These are phyloP conservation scores for Setophaga kirtlandii DNA, from an alignment of 2,113 vertebrate genomes.

Conservation along the genomic window DNA sequence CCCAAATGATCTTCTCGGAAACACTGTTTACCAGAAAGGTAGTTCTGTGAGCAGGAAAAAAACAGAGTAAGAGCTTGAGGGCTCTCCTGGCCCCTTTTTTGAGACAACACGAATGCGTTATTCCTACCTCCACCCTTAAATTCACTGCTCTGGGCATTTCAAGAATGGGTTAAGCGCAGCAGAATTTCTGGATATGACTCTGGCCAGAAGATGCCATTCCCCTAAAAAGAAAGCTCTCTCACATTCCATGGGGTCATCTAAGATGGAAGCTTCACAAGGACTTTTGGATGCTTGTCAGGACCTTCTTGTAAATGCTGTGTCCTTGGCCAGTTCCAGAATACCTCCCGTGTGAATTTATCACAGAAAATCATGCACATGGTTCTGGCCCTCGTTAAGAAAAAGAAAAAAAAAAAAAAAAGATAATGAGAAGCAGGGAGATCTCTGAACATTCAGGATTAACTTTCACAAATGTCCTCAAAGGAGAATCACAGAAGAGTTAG, in stretches of 20 bases:
- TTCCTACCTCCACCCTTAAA: background rate
- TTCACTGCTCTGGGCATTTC: background rate
- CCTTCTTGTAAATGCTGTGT: constrained; percentile 50
- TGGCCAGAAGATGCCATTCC: constrained; percentile 16
- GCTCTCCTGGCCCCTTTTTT: background rate
- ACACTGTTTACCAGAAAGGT: background rate
- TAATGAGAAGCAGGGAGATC: constrained; percentile 43
- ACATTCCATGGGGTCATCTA: constrained; percentile 40
- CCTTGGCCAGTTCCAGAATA: constrained; percentile 36
- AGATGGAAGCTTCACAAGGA: constrained; percentile 14
- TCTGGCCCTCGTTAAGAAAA: background rate
- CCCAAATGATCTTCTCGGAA: background rate
- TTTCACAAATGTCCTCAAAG: background rate
- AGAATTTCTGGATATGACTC: background rate
- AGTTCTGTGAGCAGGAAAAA: background rate
- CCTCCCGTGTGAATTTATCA: constrained; percentile 37
- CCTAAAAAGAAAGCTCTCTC: constrained; percentile 1
- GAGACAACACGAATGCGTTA: background rate
- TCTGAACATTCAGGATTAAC: background rate
- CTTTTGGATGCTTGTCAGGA: constrained; percentile 56
- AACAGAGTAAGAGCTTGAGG: background rate
- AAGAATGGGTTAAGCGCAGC: background rate
- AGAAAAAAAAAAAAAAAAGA: background rate
- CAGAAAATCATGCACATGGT: background rate
- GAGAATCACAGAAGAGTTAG: background rate